Evolutionary conservation across 2,113 vertebrate species (phyloP), one percentile per base, ranked within the genome.

Genomic region (Eptatretus burgeri): DNA sequence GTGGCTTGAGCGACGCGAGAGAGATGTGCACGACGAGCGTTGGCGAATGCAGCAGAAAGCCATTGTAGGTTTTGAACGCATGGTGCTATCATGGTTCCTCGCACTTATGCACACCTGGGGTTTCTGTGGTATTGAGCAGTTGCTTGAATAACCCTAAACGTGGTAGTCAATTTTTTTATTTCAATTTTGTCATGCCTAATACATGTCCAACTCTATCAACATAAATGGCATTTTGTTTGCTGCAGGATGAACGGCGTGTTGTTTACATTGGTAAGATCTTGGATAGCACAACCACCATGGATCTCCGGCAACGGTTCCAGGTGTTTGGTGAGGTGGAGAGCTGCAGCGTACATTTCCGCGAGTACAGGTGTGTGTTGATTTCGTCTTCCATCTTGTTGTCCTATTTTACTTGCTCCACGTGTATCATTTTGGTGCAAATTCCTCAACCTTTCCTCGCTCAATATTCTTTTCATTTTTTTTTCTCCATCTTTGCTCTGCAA

Each of bases 241-340:
- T 72, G 72, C 71, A 98, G 91, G 91, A 94, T 73, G 91, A 98
- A 78, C 83, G 72, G 66, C 81, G 89, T 71, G 83, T 87, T 76
- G 82, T 98, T 76, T 95, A 89, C 72, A 78, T 95, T 70, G 85
- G 82, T 67, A 83, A 86, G 77, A 84, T 95, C 76, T 80, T 79
- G 75, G 74, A 82, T 72, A 79, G 82, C 75, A 87, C 80, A 70
- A 89, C 81, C 69, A 80, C 81, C 70, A 79, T 79, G 17, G 89
- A 98, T 77, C 76, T 98, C 76, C 87, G 81, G 76, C 78, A 80
- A 68, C 89, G 85, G 69, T 98, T 98, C 82, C 83, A 93, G 83
- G 83, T 93, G 77, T 95, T 98, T 72, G 89, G 89, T 72, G 86
- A 95, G 82, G 93, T 94, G 73, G 91, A 95, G 77, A 88, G 95